Evolutionary conservation across 2,888 invertebrate species (phyloP).

Genomic region (Drosophila mulleri): DNA sequence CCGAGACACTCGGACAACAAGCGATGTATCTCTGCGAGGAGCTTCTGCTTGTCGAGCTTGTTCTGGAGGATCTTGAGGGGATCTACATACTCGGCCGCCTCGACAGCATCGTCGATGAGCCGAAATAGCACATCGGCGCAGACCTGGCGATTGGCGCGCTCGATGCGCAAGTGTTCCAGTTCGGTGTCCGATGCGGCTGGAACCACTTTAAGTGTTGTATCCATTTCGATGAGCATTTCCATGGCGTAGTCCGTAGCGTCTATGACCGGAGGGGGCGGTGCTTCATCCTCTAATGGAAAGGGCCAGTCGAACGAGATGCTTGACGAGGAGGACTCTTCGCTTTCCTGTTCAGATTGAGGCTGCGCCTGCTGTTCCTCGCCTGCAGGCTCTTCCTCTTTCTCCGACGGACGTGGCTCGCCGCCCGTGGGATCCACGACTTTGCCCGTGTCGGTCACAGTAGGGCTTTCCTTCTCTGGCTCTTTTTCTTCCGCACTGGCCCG

Average conservation of each 20-base stretch:
- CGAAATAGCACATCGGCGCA: constrained; percentile 13
- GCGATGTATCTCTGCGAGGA: constrained; percentile 3
- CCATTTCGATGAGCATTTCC: constrained; percentile 16
- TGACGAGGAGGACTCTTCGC: constrained; percentile 1
- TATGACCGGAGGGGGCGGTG: fast-evolving
- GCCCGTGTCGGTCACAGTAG: constrained; percentile 10
- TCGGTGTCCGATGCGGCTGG: constrained; percentile 1
- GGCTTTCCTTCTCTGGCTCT: not conserved
- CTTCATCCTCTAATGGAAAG: constrained; percentile 30
- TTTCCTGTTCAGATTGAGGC: not conserved
- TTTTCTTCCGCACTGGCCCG: fast-evolving
- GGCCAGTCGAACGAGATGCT: constrained; percentile 42
- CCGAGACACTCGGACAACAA: fast-evolving
- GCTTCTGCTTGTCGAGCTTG: constrained; percentile 38
- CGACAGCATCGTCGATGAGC: constrained; percentile 30
- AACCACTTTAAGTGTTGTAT: fast-evolving
- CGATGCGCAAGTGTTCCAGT: not conserved
- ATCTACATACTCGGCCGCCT: constrained; percentile 31
- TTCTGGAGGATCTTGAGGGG: not conserved
- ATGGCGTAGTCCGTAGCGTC: constrained; percentile 4
- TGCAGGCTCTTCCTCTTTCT: not conserved
- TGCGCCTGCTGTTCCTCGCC: not conserved
- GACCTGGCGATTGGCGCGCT: constrained; percentile 13
- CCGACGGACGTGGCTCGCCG: not conserved
- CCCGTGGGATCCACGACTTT: constrained; percentile 8